Conservation (phyloP, 2,113 vertebrate species). For the Petrocephalus zakoni region DNA sequence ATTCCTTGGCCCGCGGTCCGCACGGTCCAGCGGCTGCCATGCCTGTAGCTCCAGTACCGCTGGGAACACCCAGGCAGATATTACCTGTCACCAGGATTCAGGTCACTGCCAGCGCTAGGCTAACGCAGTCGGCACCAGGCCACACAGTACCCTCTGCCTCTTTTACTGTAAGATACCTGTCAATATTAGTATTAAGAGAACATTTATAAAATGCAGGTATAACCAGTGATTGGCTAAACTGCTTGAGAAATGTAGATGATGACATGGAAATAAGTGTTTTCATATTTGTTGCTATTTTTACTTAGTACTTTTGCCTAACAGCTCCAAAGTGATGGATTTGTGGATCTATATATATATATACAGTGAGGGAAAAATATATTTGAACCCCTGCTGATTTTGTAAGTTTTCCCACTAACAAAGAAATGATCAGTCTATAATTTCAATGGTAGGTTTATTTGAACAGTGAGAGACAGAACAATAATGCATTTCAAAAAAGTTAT, state of each 20-base stretch:
- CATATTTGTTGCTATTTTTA: neutral
- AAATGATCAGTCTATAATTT: too few relatives aligned
- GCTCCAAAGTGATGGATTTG: neutral
- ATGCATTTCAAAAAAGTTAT: too few relatives aligned
- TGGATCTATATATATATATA: neutral
- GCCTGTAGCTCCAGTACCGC: conserved; percentile 65
- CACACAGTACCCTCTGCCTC: neutral
- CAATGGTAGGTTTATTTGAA: too few relatives aligned
- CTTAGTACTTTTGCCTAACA: neutral
- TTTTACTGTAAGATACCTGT: neutral
- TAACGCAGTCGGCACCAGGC: conserved; percentile 60
- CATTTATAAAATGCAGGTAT: neutral
- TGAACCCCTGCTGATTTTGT: too few relatives aligned
- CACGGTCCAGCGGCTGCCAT: conserved; percentile 62
- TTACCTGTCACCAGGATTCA: conserved; percentile 73
- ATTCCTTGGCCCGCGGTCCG: conserved; percentile 63
- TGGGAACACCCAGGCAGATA: conserved; percentile 70
- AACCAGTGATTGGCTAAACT: neutral
- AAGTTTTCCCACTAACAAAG: too few relatives aligned
- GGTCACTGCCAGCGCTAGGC: conserved; percentile 73
- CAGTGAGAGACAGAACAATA: too few relatives aligned
- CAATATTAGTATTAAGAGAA: neutral
- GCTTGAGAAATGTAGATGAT: neutral
- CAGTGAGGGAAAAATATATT: too few relatives aligned
- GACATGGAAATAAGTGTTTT: neutral